Conservation (phyloP, 2,113 vertebrate species). For the Amazona vittata region DNA sequence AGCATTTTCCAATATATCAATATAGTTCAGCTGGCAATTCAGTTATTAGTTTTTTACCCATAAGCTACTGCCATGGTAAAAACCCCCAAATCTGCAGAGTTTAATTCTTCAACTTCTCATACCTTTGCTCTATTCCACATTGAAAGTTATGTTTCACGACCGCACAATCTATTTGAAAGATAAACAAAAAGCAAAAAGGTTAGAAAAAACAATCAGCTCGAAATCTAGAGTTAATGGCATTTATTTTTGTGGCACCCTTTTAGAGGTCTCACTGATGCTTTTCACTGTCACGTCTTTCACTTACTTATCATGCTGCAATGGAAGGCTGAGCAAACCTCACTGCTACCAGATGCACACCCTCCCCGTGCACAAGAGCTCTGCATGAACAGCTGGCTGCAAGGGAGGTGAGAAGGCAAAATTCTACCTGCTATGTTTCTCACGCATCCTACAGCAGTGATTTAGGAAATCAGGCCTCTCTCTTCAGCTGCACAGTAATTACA, state of each 20-base stretch:
- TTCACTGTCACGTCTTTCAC: background rate
- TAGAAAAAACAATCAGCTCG: background rate
- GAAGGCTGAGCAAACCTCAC: background rate
- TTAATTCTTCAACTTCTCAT: background rate
- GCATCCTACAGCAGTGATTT: background rate
- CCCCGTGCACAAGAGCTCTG: rapidly evolving
- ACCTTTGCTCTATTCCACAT: background rate
- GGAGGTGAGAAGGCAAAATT: background rate
- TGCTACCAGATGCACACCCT: background rate
- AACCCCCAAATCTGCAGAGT: background rate
- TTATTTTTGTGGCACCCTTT: background rate
- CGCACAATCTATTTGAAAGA: background rate
- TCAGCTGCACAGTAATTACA: background rate
- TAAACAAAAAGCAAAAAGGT: background rate
- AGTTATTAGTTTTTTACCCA: background rate
- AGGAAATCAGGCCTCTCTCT: background rate
- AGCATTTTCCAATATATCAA: background rate
- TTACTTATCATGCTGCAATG: background rate
- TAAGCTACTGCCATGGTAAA: background rate
- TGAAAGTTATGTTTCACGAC: background rate
- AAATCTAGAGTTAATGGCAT: background rate
- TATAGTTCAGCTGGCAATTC: background rate
- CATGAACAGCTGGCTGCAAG: rapidly evolving
- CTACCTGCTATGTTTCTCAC: background rate
- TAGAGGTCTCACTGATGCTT: background rate